A percentile compares a stretch with the other conserved stretches of the same genome.
These are phyloP conservation scores for Holothuria leucospilota DNA, from an alignment of 53 echinoderm and acorn worm species.

Conservation along the genomic window DNA sequence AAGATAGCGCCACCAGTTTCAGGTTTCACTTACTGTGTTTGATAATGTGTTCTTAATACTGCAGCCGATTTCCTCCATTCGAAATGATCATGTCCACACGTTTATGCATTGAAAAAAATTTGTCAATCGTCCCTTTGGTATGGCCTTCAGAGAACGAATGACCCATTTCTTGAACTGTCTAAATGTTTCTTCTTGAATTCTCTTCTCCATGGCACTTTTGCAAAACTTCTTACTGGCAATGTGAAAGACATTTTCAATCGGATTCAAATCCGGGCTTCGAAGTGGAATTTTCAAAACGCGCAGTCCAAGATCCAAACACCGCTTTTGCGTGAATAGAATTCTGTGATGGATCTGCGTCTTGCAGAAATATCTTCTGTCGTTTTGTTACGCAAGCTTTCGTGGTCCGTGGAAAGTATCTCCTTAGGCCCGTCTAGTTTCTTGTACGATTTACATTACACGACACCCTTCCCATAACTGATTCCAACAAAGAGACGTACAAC, in stretches of 20 bases:
- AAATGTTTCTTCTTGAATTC: too few species aligned
- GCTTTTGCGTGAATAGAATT: too few species aligned
- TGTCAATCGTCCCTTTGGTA: slow-evolving; percentile 2
- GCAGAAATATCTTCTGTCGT: background rate
- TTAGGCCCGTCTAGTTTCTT: slow-evolving; percentile 10
- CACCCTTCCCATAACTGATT: slow-evolving; percentile 21
- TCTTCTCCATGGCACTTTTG: too few species aligned
- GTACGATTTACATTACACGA: slow-evolving; percentile 11
- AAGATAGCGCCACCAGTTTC: background rate
- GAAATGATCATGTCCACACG: background rate
- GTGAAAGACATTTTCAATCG: too few species aligned
- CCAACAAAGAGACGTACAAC: slow-evolving; percentile 4
- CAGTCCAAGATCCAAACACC: too few species aligned
- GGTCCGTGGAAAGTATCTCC: background rate
- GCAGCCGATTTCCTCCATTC: background rate
- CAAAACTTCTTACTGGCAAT: too few species aligned
- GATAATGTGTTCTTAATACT: background rate
- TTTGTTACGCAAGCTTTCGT: background rate
- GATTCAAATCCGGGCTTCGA: too few species aligned
- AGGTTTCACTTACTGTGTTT: background rate
- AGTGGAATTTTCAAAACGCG: too few species aligned
- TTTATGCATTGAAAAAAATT: background rate
- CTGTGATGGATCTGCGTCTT: background rate
- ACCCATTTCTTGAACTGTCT: slow-evolving; percentile 4
- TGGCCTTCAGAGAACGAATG: background rate